A percentile compares a stretch with the other conserved stretches of the same genome.
These are phyloP conservation scores for Leguminivora glycinivorella DNA, from an alignment of 1,140 invertebrate genomes.

Conservation along the genomic window DNA sequence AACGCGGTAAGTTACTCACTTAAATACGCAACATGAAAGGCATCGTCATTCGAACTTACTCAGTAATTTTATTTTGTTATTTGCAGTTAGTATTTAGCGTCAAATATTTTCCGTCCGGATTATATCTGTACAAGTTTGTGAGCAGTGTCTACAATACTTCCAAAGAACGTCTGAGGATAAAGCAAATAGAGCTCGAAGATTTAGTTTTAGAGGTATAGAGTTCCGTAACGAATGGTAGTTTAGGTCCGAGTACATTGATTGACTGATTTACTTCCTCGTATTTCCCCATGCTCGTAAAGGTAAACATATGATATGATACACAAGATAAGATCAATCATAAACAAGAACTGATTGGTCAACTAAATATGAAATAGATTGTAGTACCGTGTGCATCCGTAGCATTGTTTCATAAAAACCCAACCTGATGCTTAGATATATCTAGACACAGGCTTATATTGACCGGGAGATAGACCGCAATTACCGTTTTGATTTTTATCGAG, in stretches of 20 bases:
- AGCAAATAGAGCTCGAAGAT: conserved; percentile 61
- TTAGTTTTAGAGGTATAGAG: conserved; percentile 58
- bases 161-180: conserved; percentile 48
- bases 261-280: no score
- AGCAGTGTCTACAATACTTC: conserved; percentile 52
- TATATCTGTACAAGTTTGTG: conserved; percentile 59
- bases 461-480: no score
- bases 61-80: neutral
- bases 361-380: no score
- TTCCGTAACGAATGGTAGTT: neutral
- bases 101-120: conserved; percentile 59
- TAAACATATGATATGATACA: no score
- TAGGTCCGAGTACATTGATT: neutral
- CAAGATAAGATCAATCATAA: no score
- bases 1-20: conserved; percentile 51
- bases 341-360: no score
- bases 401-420: no score
- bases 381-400: no score
- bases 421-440: no score
- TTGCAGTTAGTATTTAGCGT: conserved; percentile 58
- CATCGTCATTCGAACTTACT: neutral
- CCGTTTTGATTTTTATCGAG: no score
- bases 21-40: neutral
- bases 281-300: no score
- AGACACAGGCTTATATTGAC: no score